These are phyloP conservation scores for Ceriagrion tenellum DNA, from an alignment of 2,888 invertebrate genomes.

Conservation along the genomic window DNA sequence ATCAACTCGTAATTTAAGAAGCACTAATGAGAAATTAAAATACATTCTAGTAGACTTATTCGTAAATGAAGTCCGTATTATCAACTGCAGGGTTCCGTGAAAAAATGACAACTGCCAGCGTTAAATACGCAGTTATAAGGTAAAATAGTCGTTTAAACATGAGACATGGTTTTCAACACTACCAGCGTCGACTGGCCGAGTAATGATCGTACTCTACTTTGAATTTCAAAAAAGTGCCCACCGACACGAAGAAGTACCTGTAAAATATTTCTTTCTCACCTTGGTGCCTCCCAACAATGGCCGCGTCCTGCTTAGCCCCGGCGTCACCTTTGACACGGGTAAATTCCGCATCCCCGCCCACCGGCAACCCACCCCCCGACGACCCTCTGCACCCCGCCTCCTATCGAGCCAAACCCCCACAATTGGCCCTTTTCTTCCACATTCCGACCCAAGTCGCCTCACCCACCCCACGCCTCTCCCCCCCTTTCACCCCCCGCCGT, in stretches of 20 bases:
- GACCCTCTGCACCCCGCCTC: neutral
- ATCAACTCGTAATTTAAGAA: too few relatives aligned
- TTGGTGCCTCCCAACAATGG: neutral
- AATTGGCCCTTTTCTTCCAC: conserved; percentile 14
- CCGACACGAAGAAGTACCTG: neutral
- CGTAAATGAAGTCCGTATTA: too few relatives aligned
- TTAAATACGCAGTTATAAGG: neutral
- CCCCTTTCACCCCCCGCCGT: neutral
- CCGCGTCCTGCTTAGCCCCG: neutral
- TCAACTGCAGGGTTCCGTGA: too few relatives aligned
- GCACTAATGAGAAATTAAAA: too few relatives aligned
- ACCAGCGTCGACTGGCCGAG: neutral
- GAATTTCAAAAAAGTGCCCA: neutral
- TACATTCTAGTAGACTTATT: too few relatives aligned
- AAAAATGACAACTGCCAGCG: neutral
- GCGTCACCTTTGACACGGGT: conserved; percentile 21
- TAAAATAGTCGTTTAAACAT: neutral
- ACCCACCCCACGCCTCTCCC: neutral
- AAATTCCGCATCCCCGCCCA: conserved; percentile 6
- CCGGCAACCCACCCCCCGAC: neutral
- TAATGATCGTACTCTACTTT: neutral
- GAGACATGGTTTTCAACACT: neutral
- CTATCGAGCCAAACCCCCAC: conserved; percentile 1
- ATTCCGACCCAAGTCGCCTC: neutral
- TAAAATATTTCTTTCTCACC: conserved; percentile 2